Conservation (phyloP, 2,113 vertebrate genomes). For the Cyprinus carpio region DNA sequence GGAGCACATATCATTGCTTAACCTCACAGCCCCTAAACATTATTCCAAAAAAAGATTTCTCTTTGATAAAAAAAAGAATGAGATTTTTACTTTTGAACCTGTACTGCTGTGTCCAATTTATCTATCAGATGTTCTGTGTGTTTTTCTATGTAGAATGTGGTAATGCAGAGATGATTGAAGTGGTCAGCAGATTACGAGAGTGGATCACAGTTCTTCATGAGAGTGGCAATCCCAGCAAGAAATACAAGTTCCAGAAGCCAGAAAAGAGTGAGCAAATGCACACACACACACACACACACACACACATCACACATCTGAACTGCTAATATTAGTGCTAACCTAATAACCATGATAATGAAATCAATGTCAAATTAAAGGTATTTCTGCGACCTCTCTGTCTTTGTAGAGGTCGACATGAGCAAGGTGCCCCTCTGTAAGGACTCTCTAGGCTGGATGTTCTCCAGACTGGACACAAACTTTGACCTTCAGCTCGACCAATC, state of each 20-base stretch:
- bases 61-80: not conserved
- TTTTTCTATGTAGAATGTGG: constrained; percentile 79
- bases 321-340: not conserved
- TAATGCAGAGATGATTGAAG: constrained; percentile 87
- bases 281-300: not conserved
- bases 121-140: constrained; percentile 21
- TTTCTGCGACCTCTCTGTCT: not conserved
- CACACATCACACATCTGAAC: not conserved
- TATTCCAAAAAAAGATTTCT: not conserved
- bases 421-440: constrained; percentile 93
- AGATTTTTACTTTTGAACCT: not conserved
- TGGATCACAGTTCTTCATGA: constrained; percentile 96
- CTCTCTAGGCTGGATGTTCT: constrained; percentile 98
- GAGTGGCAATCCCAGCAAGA: constrained; percentile 86
- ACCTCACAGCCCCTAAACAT: not conserved
- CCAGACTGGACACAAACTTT: constrained; percentile 92
- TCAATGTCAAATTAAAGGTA: not conserved
- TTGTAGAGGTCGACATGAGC: constrained; percentile 85
- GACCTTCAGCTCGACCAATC: constrained; percentile 91
- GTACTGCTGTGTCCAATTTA: not conserved
- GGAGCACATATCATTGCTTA: not conserved
- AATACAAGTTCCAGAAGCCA: constrained; percentile 82
- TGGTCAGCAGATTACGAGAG: constrained; percentile 87
- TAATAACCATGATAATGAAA: not conserved
- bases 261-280: constrained; percentile 85